These are phyloP conservation scores for Steatornis caripensis DNA, from an alignment of 2,113 vertebrate genomes.

Conservation along the genomic window DNA sequence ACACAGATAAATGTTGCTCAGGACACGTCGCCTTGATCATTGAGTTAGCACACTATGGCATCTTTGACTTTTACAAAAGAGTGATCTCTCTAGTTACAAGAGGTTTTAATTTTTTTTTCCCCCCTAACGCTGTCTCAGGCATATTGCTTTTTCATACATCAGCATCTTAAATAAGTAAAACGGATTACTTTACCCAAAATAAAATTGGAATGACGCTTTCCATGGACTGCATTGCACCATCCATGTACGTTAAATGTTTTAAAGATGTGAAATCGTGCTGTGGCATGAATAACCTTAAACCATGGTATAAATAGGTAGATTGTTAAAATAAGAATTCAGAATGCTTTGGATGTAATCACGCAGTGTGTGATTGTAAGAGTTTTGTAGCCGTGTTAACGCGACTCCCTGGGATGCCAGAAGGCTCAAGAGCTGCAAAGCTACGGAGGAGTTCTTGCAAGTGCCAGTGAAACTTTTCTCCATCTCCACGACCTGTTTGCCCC, in stretches of 20 bases:
- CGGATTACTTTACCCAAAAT: neutral
- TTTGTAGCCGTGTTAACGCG: neutral
- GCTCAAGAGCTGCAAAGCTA: neutral
- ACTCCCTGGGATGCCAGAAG: neutral
- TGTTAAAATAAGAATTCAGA: neutral
- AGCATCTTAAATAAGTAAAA: neutral
- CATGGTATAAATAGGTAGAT: neutral
- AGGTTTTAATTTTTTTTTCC: neutral
- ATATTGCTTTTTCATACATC: neutral
- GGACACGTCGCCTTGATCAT: too few relatives aligned
- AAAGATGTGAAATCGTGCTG: neutral
- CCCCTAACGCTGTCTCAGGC: neutral
- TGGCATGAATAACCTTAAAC: neutral
- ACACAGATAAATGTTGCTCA: neutral
- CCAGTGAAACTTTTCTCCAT: neutral
- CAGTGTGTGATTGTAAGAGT: neutral
- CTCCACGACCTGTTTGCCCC: neutral
- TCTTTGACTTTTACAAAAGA: neutral
- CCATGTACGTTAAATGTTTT: neutral
- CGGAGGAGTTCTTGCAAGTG: neutral
- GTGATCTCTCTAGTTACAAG: neutral
- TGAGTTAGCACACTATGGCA: too few relatives aligned
- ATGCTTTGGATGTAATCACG: neutral
- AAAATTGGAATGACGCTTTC: neutral
- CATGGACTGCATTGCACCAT: neutral